Conservation (phyloP, 92 coral and sea anemone genomes). For the Pocillopora grandis region DNA sequence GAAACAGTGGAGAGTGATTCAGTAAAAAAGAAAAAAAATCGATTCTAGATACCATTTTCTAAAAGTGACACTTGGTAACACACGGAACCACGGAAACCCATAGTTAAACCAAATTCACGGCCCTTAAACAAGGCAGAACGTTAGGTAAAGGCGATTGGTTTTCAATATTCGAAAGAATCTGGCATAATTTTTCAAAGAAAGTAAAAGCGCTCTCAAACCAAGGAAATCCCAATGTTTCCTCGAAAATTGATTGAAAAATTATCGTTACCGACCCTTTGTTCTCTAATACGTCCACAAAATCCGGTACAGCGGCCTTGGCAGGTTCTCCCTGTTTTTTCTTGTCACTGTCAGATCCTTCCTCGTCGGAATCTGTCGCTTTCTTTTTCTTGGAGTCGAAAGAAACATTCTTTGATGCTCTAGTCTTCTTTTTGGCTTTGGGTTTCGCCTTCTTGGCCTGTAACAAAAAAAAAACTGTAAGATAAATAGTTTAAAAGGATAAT, state of each 20-base stretch:
- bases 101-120: too few relatives aligned
- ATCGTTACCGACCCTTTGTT: slow-evolving; percentile 75
- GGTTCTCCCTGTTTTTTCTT: slow-evolving; percentile 62
- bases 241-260: not conserved
- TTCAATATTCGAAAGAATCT: too few relatives aligned
- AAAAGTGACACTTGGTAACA: too few relatives aligned
- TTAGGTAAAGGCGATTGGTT: too few relatives aligned
- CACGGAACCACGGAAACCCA: too few relatives aligned
- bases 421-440: slow-evolving; percentile 50
- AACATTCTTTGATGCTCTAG: slow-evolving; percentile 66
- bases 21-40: too few relatives aligned
- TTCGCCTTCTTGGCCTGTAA: slow-evolving; percentile 50
- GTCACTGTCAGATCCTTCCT: slow-evolving; percentile 38
- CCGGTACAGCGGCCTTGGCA: slow-evolving; percentile 69
- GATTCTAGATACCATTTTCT: too few relatives aligned
- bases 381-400: slow-evolving; percentile 65
- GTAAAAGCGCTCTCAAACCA: too few relatives aligned
- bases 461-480: not conserved
- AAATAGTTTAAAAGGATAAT: not conserved
- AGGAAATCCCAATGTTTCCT: too few relatives aligned
- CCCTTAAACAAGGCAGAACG: too few relatives aligned
- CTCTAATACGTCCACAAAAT: slow-evolving; percentile 83
- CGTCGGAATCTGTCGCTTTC: slow-evolving; percentile 49
- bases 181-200: too few relatives aligned
- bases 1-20: not conserved